Percentiles rank a stretch among this genome's conserved stretches.
These are phyloP conservation scores for Molothrus ater DNA, from an alignment of 2,797 vertebrate species.

Conservation along the genomic window DNA sequence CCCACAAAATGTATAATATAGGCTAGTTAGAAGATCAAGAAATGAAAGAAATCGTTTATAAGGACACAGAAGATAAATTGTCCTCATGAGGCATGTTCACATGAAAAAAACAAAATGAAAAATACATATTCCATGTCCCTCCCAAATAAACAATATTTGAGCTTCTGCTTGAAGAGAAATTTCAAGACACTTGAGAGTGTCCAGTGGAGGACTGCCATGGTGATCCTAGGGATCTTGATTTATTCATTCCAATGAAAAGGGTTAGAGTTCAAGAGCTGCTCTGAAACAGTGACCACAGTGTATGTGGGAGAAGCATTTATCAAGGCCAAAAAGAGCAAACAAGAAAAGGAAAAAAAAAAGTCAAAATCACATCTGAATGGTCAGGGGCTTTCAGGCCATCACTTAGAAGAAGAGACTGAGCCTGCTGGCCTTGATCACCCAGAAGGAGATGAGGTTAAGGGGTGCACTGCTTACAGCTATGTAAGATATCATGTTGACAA, in stretches of 20 bases:
- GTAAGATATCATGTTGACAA: background rate
- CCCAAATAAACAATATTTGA: background rate
- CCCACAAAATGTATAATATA: background rate
- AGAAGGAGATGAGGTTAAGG: background rate
- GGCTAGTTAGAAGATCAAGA: background rate
- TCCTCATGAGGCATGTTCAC: background rate
- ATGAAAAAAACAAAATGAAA: background rate
- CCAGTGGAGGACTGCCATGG: background rate
- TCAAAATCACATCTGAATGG: background rate
- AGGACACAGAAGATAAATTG: background rate
- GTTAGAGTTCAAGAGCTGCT: background rate
- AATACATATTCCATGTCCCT: background rate
- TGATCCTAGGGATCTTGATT: background rate
- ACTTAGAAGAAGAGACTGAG: background rate
- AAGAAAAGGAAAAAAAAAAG: background rate
- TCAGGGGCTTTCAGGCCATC: background rate
- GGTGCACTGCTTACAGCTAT: background rate
- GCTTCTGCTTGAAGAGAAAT: background rate
- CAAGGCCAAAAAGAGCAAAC: background rate
- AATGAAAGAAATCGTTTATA: background rate
- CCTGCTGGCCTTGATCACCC: background rate
- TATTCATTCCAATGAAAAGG: background rate
- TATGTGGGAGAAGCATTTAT: background rate
- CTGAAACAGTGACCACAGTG: background rate
- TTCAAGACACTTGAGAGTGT: background rate